These are phyloP conservation scores for Dysdera silvatica DNA, from an alignment of 1,140 invertebrate genomes.

Conservation along the genomic window DNA sequence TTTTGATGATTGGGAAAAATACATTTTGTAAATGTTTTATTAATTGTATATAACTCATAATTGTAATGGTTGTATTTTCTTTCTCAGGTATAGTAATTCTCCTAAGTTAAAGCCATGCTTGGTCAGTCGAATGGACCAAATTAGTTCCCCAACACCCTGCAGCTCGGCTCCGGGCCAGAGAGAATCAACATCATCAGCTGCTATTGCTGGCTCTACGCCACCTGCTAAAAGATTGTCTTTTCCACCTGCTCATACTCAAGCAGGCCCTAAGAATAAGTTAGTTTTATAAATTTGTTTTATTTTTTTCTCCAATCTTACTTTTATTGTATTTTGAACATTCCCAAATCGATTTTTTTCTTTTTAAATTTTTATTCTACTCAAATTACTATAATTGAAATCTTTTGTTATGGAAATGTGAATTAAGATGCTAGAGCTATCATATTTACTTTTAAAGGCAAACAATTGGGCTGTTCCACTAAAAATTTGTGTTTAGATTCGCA, in stretches of 20 bases:
- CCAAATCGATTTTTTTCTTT: no score
- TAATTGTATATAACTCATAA: no score
- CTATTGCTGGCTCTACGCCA: slow-evolving; percentile 46
- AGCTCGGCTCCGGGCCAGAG: slow-evolving; percentile 27
- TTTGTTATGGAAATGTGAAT: neutral
- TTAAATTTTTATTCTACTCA: neutral
- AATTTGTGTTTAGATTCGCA: neutral
- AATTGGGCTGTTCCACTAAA: neutral
- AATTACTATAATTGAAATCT: neutral
- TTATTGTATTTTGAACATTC: neutral
- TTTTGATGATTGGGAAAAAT: no score
- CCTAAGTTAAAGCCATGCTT: slow-evolving; percentile 66
- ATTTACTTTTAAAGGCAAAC: neutral
- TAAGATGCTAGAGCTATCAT: neutral
- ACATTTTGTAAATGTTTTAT: no score
- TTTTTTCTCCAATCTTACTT: neutral
- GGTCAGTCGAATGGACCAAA: slow-evolving; percentile 52
- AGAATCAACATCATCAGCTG: slow-evolving; percentile 12
- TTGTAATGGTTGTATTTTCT: no score
- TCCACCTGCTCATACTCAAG: slow-evolving; percentile 47
- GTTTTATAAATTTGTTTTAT: slow-evolving; percentile 18
- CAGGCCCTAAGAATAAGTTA: slow-evolving; percentile 52
- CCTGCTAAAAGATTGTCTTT: slow-evolving; percentile 49
- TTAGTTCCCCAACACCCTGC: no score
- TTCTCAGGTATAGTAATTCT: slow-evolving; percentile 39